Evolutionary conservation across 2,888 invertebrate genomes (phyloP).

Genomic region (Folsomia candida): DNA sequence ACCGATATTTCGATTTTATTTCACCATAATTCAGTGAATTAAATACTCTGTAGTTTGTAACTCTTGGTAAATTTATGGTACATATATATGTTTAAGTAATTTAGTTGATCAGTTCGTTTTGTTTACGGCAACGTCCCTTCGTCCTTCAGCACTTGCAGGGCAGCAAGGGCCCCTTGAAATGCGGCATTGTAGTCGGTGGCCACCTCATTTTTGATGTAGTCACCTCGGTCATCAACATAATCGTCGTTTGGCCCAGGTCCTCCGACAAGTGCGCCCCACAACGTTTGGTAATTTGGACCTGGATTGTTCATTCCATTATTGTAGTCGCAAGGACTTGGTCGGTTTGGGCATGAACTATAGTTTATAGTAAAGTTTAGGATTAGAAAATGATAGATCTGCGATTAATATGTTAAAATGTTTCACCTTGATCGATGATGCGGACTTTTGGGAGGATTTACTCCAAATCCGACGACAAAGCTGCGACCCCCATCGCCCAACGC

Average conservation of each 20-base stretch:
- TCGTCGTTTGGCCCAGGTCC: constrained; percentile 60
- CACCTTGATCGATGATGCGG: background rate
- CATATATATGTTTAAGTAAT: too few relatives aligned
- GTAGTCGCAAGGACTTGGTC: constrained; percentile 59
- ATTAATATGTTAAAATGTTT: too few relatives aligned
- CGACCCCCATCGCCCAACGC: constrained; percentile 60
- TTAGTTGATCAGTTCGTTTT: too few relatives aligned
- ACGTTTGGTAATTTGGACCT: constrained; percentile 58
- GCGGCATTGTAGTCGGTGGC: constrained; percentile 62
- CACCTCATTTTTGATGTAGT: constrained; percentile 61
- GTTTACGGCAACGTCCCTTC: background rate
- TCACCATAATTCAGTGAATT: too few relatives aligned
- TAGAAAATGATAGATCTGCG: too few relatives aligned
- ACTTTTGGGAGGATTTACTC: background rate
- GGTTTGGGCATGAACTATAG: constrained; percentile 60
- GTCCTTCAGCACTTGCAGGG: constrained; percentile 17
- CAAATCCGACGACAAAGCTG: background rate
- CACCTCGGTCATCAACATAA: constrained; percentile 59
- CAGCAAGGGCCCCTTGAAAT: constrained; percentile 60
- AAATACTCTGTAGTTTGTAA: too few relatives aligned
- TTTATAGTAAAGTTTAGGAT: too few relatives aligned
- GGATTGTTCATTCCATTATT: constrained; percentile 54
- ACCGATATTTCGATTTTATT: too few relatives aligned
- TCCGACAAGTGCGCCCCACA: constrained; percentile 61
- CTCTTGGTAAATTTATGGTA: too few relatives aligned